Evolutionary conservation across 2,113 vertebrate species (phyloP), one percentile per base, ranked within the genome.

Genomic region (Peromyscus polionotus): DNA sequence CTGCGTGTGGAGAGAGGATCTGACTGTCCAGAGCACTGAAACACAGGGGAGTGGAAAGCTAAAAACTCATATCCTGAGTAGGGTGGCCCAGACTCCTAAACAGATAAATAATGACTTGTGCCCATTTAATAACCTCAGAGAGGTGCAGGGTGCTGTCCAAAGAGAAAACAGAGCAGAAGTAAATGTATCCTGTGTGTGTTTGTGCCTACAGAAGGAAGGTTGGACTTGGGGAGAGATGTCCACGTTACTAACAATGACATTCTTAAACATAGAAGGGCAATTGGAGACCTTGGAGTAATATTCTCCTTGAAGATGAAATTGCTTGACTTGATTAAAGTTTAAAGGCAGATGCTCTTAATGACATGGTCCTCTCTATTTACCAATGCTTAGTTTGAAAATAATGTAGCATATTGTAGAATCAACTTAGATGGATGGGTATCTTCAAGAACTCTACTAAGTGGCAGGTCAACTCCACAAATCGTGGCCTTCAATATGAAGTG

Each of bases 81-180:
- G 90, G 63, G 48, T 11, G 33, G 33, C 28, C 68, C 81, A 24
- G 33, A 22, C 45, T 91, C n/a, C 61, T 57, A 61, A n/a, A 36
- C 77, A 87, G 83, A 96, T 59, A 93, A 95, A 87, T 63, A 91
- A 54, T 39, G 22, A 65, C 63, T 88, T 90, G n/a, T 36, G 77
- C 16, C 67, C 93, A 93, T 96, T 95, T 95, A 57, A 68, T 77
- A 91, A 77, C 87, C 81, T 91, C 28, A 26, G 42, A 39, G 33
- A 72, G 80, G 39, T 4, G 16, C 26, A 72, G 19, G 42, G 17
- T 36, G 51, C 12, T 93, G 42, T 57, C 68, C 54, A 36, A 22
- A 36, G 77, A 87, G 33, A 51, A 92, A 68, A n/a, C 3, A 54
- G 28, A 75, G 45, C 72, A 85, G 67, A 57, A 39, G 65, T 5